Percentiles rank a stretch among this genome's conserved stretches.
Conservation (phyloP, 2,888 invertebrate species). For the Sphaerophoria rueppellii region DNA sequence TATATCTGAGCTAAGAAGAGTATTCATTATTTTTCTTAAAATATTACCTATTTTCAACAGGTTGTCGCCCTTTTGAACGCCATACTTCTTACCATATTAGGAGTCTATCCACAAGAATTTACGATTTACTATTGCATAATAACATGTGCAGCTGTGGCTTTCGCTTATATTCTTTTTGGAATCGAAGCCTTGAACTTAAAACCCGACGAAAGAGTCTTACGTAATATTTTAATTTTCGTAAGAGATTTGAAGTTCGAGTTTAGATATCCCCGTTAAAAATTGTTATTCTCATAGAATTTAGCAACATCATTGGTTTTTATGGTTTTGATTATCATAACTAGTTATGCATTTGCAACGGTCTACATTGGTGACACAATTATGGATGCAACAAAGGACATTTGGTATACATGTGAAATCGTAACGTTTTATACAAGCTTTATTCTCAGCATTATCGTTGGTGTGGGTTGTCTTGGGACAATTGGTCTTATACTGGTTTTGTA, state of each 20-base stretch:
- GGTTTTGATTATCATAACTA: neutral
- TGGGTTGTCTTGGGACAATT: no score
- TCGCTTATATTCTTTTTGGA: slow-evolving; percentile 24
- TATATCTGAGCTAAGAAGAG: neutral
- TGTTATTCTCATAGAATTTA: slow-evolving; percentile 26
- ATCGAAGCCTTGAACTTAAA: slow-evolving; percentile 30
- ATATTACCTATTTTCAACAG: slow-evolving; percentile 1
- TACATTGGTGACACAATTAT: slow-evolving; percentile 43
- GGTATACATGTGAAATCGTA: neutral
- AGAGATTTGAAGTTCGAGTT: neutral
- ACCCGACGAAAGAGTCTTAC: slow-evolving; percentile 23
- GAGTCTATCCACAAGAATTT: slow-evolving; percentile 46
- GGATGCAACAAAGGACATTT: slow-evolving; percentile 24
- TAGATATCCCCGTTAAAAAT: neutral
- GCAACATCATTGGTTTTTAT: neutral
- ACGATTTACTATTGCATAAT: slow-evolving; percentile 44
- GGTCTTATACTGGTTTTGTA: no score
- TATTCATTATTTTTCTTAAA: neutral
- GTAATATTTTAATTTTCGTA: slow-evolving; percentile 45
- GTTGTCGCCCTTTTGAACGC: neutral
- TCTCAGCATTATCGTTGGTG: no score
- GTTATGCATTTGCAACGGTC: slow-evolving; percentile 7
- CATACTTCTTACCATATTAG: neutral
- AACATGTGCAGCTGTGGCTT: slow-evolving; percentile 27
- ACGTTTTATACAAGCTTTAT: no score